Evolutionary conservation across 2,888 invertebrate genomes (phyloP).

Genomic region (Xestobium rufovillosum): DNA sequence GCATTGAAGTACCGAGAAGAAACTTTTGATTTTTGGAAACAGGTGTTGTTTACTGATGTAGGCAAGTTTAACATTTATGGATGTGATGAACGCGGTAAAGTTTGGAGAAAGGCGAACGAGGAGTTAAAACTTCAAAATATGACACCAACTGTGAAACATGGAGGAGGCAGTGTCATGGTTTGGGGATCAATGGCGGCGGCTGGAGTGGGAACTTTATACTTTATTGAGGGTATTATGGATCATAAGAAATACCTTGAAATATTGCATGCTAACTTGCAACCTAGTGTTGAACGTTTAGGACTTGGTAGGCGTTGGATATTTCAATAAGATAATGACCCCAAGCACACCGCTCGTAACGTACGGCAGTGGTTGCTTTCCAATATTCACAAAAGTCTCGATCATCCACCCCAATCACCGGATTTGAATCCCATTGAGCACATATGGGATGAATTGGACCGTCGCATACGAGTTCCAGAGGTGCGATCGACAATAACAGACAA

Average conservation of each 20-base stretch:
- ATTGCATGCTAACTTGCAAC: background rate
- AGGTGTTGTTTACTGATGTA: too few species aligned
- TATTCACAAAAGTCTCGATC: background rate
- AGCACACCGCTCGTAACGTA: background rate
- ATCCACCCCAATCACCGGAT: conserved; percentile 1
- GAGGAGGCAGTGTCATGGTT: conserved; percentile 24
- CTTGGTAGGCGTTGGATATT: too few species aligned
- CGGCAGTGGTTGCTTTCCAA: background rate
- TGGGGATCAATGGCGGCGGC: conserved; percentile 24
- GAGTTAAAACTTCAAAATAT: conserved; percentile 21
- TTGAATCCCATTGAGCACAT: background rate
- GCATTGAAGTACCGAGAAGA: too few species aligned
- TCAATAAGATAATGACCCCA: conserved; percentile 1
- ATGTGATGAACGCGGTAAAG: conserved; percentile 14
- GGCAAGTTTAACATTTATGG: too few species aligned
- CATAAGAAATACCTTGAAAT: conserved; percentile 13
- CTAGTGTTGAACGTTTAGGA: background rate
- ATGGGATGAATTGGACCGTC: conserved; percentile 1
- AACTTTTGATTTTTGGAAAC: too few species aligned
- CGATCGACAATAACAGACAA: too few species aligned
- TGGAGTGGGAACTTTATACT: conserved; percentile 22
- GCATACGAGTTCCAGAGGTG: too few species aligned
- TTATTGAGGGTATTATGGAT: conserved; percentile 17
- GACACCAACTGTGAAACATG: conserved; percentile 25
- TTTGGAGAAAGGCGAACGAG: conserved; percentile 21